Percentiles rank a stretch among this genome's conserved stretches.
phyloP scores from a whole-genome alignment of 2,888 invertebrate species.

The Uropetala carovei region DNA sequence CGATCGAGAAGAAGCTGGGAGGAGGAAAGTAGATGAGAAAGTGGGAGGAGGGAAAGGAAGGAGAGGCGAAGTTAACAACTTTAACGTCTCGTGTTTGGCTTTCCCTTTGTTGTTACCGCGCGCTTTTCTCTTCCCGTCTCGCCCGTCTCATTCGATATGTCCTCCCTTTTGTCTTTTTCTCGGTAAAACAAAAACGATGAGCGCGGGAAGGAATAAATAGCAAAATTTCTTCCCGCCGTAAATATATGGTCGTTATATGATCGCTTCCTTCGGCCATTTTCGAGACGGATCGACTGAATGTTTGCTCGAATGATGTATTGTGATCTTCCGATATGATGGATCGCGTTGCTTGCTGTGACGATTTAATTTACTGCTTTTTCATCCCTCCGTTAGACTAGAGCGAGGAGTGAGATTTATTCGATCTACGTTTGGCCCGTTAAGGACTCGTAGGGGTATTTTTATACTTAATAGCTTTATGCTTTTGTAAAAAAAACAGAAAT shows the following conservation, averaged over 20 bases:
- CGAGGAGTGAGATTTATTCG: too few species aligned
- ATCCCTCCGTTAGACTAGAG: too few species aligned
- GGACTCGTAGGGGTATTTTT: too few species aligned
- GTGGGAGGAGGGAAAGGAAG: not conserved
- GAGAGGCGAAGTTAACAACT: conserved; percentile 15
- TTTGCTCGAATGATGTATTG: not conserved
- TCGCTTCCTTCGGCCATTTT: not conserved
- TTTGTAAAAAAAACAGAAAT: too few species aligned
- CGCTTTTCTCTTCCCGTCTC: not conserved
- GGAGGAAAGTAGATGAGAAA: not conserved
- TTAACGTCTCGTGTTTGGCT: not conserved
- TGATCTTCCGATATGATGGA: too few species aligned
- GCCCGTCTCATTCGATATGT: conserved; percentile 1
- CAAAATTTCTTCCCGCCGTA: not conserved
- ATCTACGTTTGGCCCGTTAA: too few species aligned
- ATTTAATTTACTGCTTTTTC: too few species aligned
- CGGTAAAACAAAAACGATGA: not conserved
- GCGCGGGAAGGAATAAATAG: not conserved
- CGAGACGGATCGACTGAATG: not conserved
- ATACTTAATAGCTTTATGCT: too few species aligned
- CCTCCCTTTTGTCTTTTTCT: not conserved
- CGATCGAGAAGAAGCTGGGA: not conserved
- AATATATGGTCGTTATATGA: not conserved
- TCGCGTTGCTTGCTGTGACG: too few species aligned
- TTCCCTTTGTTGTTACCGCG: conserved; percentile 10